Evolutionary conservation across 2,888 invertebrate species (phyloP), one percentile per base, ranked within the genome.

Genomic region (Panzeria rudis): DNA sequence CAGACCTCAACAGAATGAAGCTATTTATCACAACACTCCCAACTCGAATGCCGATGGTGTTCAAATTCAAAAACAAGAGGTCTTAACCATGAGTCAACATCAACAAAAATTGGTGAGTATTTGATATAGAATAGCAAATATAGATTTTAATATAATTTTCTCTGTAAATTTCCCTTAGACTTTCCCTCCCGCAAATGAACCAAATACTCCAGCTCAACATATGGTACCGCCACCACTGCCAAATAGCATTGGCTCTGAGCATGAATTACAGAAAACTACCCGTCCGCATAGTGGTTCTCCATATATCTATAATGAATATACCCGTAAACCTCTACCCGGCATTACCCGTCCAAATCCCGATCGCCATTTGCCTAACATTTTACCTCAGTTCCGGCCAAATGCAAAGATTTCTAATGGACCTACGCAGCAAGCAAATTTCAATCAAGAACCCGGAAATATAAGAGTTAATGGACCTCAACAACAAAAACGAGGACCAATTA

Each of bases 331-430:
- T 0, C 84, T 89, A 25, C 87, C 88, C 0, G 89, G 89, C 23
- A 88, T 89, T 52, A 71, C 86, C 4, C 88, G 90, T 5, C 90
- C 89, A 3, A 89, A 88, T 82, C 88, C 89, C 3, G 90, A 90
- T 75, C 88, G 88, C 0, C 89, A 92, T 76, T 89, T 95, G 56
- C 95, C 95, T 0, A 96, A 96, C 88, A 95, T 96, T 88, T 90
- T 96, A 29, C 96, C 96, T 0, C 95, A 96, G 88, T 96, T 96
- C 87, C 93, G 95, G 41, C 96, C 96, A 0, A 95, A 95, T 87
- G 94, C 94, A 2, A 94, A 95, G 88, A 91, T 94, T 3, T 93
- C 93, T 0, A 93, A 92, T 80, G 94, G 94, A 0, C 90, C 92
- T 78, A 88, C 90, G 23, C 87, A 90, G 0, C 87, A 89, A 20